Base-by-base conservation (phyloP, 2,797 vertebrate species). In the Enteromius anoplus region DNA sequence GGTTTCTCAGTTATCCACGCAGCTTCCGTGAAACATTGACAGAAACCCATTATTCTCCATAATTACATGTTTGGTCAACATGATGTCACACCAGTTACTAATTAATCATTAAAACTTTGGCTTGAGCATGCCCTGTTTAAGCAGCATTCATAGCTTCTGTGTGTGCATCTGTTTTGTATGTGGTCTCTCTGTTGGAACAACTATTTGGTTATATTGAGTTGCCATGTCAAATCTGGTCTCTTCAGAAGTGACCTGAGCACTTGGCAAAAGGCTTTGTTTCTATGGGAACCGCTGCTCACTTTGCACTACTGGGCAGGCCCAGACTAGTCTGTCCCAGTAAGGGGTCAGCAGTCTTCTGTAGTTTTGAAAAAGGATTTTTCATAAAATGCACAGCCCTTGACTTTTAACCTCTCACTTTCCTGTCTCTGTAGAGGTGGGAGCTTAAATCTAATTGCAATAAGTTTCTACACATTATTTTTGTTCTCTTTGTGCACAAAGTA, bases 291-390 rank as follows among this genome's bases (percentile, higher is more conserved):
- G 7, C 76, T 26, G 34, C 17, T 71, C 26, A 76, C 85, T 40
- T n/a, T 80, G n/a, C 47, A 68, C 34, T 17, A 23, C 21, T 62
- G 77, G 79, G 78, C 92, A 34, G 79, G 91, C 72, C 88, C 23
- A 72, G 88, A 55, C 93, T 88, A 53, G 91, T 83, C 1, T 68
- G 0, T 72, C 10, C 69, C 82, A n/a, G 83, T 78, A 64, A 84
- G 78, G 40, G 55, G 9, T 60, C 10, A 58, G 60, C 40, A 72
- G 19, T 85, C 65, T 34, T 21, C 47, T 21, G 12, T 64, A 34
- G 60, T 70, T 19, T 34, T 82, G 42, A n/a, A 19, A 85, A 23
- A 65, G 5, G 3, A 49, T 29, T 45, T 53, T 55, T 45, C 42
- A 23, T 49, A 42, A 75, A 66, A 71, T 23, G 71, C 17, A 65